Evolutionary conservation across 1,140 invertebrate genomes (phyloP).

Genomic region (Akabosia matsudoensis): DNA sequence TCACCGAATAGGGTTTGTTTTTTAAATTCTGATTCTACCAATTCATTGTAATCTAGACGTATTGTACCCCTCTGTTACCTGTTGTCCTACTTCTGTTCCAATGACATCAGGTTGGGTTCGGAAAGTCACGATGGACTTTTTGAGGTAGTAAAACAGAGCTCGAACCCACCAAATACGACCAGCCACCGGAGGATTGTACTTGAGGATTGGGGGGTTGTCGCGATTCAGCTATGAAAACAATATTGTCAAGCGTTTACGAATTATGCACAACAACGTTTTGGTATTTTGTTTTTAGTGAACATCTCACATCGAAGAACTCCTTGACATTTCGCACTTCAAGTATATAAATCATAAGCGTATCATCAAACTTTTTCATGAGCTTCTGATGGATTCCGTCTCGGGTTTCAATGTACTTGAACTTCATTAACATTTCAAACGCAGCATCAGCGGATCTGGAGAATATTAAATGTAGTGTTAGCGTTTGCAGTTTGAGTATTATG

Average conservation of each 20-base stretch:
- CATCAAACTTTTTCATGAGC: slow-evolving; percentile 75
- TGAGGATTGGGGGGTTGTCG: slow-evolving; percentile 68
- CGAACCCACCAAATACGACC: slow-evolving; percentile 81
- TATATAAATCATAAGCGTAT: slow-evolving; percentile 77
- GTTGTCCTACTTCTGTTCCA: slow-evolving; percentile 65
- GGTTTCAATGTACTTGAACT: slow-evolving; percentile 74
- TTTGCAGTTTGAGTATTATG: not conserved
- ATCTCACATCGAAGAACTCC: slow-evolving; percentile 62
- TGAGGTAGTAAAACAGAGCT: slow-evolving; percentile 70
- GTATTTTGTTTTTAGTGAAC: slow-evolving; percentile 40
- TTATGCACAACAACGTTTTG: too few relatives aligned
- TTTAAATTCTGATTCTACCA: not conserved
- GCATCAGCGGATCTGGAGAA: slow-evolving; percentile 68
- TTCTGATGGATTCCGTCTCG: slow-evolving; percentile 66
- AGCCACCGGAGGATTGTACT: slow-evolving; percentile 70
- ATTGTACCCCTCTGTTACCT: slow-evolving; percentile 46
- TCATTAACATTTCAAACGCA: slow-evolving; percentile 72
- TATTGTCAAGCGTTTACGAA: not conserved
- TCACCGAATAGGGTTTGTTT: not conserved
- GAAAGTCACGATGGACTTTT: slow-evolving; percentile 72
- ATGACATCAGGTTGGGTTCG: slow-evolving; percentile 70
- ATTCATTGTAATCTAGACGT: not conserved
- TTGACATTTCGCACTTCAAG: slow-evolving; percentile 70
- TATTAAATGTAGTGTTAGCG: not conserved
- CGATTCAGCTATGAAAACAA: slow-evolving; percentile 61